Base-by-base conservation (phyloP, 2,888 invertebrate genomes). In the Ethmia dodecea region DNA sequence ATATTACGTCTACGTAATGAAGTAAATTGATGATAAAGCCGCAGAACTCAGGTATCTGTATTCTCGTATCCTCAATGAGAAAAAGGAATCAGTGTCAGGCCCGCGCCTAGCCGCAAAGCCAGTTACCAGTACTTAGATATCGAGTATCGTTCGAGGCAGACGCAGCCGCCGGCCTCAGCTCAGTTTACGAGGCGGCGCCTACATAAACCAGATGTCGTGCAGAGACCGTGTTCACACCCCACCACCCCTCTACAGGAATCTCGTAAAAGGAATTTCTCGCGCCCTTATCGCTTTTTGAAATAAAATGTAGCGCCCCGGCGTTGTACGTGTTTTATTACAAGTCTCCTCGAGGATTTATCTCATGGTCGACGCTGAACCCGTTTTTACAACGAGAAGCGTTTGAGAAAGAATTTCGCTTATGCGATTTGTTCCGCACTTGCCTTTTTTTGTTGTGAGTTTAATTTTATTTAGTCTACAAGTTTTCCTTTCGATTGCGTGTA, bases 281-380 rank as follows among this genome's bases (percentile, higher is more conserved):
- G 73, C 77, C 75, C 83, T 83, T 84, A 86, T 84, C 83, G 80
- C 81, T 76, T 80, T 76, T 75, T 70, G 78, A 83, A 86, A 86
- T 86, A 84, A 84, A 83, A 84, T 80, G 83, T 80, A 79, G 74
- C 78, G 73, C 67, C 58, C 60, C 45, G 66, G 66, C 74, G 58
- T 69, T 74, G 78, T 76, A 79, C 81, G 83, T 83, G 81, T 83
- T 84, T 83, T 83, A 84, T 84, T 84, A 81, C 76, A 62, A 61
- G 59, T 75, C 76, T 74, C 71, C 71, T 74, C 61, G 67, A 74
- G 78, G 77, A 83, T 80, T 83, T 83, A 83, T 80, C 79, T 83
- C 74, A 62, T 65, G 68, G 77, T 65, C 66, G 61, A 56, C 55
- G 54, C 60, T 63, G 55, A 67, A 67, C 68, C 64, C 67, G 60